Evolutionary conservation across 2,888 invertebrate genomes (phyloP).

Genomic region (Yponomeuta sedellus): DNA sequence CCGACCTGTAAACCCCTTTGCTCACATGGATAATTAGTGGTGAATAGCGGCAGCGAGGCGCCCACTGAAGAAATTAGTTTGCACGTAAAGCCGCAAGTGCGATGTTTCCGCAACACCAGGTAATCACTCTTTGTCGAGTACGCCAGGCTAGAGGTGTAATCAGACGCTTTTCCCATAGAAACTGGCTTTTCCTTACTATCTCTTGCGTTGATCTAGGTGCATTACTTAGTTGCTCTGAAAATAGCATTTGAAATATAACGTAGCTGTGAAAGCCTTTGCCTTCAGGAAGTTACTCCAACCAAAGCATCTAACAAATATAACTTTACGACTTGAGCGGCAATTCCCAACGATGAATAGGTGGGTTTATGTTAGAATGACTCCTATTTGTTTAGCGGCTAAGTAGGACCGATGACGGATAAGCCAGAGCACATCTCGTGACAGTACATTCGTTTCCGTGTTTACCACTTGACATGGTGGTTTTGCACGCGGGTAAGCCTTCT

Average conservation of each 20-base stretch:
- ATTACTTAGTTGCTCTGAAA: not conserved
- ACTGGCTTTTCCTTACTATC: conserved; percentile 1
- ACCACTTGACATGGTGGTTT: not conserved
- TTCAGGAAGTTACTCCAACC: too few species aligned
- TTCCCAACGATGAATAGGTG: conserved; percentile 35
- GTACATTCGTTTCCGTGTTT: conserved; percentile 35
- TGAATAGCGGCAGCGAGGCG: conserved; percentile 31
- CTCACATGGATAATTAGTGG: conserved; percentile 47
- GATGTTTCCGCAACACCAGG: conserved; percentile 30
- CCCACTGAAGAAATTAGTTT: conserved; percentile 38
- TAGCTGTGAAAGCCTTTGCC: conserved; percentile 1
- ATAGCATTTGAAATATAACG: not conserved
- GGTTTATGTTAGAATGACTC: conserved; percentile 40
- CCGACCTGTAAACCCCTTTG: conserved; percentile 47
- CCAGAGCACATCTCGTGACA: conserved; percentile 46
- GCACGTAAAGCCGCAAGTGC: conserved; percentile 27
- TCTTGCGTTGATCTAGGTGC: not conserved
- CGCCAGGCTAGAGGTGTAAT: conserved; percentile 7
- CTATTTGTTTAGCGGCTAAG: conserved; percentile 44
- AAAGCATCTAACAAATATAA: conserved; percentile 1
- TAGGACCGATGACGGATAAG: conserved; percentile 41
- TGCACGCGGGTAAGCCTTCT: conserved; percentile 9
- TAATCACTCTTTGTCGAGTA: conserved; percentile 13
- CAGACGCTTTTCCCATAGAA: conserved; percentile 13
- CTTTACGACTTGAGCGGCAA: conserved; percentile 18